Evolutionary conservation across 2,797 vertebrate species (phyloP), one percentile per base, ranked within the genome.

Genomic region (Cheirogaleus major): DNA sequence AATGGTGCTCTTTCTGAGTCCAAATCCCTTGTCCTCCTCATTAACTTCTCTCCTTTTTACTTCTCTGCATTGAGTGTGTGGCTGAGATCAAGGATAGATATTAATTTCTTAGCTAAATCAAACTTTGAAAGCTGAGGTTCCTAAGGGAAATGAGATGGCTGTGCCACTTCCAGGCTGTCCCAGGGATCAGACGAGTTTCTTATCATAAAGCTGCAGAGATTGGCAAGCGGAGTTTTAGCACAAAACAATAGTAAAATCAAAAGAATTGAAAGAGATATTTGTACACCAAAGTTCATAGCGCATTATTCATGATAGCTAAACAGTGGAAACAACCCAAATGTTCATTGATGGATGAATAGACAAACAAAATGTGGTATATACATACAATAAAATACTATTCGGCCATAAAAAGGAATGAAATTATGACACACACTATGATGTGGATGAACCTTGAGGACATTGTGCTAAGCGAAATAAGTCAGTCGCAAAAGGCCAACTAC

Each of bases 1-100:
- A 50, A 41, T 97, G 94, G n/a, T 55, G 59, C 57, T 90, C 70
- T 97, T 97, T 96, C 81, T 84, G 23, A 75, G 30, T 32, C 35
- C 48, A 45, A 81, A 81, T 38, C 2, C 52, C 18, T 69, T 55
- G 17, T 10, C 23, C 27, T 79, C 4, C 20, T 4, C 30, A 79
- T 22, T 22, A 72, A 27, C 8, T 17, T 48, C 10, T 82, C 48
- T 65, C 5, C 55, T 95, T 75, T 45, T 41, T 41, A 5, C 25
- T 87, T 72, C 97, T 63, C 52, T 67, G 52, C 12, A 9, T 32
- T 75, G 63, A 72, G 15, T 52, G 5, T 50, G 10, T 55, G 52
- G n/a, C 38, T 93, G 23, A 72, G 1, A 59, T 61, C 32, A 57
- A 69, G 20, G 6, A 50, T 67, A 12, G 22, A 45, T 83, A 13